Evolutionary conservation across 2,888 invertebrate genomes (phyloP).

Genomic region (Epistrophe grossulariae): DNA sequence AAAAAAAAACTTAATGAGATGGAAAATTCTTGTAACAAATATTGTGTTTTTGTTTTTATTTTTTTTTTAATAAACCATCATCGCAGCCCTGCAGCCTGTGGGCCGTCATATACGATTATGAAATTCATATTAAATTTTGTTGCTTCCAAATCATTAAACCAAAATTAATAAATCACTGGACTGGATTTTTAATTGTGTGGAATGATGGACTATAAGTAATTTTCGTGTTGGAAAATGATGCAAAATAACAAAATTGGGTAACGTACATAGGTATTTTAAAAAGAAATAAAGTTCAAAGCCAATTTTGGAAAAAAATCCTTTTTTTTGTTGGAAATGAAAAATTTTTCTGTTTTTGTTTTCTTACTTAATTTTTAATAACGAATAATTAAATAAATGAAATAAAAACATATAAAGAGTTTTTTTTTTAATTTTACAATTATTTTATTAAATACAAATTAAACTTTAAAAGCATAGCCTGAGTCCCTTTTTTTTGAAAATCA

Average conservation of each 20-base stretch:
- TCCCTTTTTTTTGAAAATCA: no score
- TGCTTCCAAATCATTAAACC: constrained; percentile 24
- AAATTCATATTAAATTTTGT: constrained; percentile 13
- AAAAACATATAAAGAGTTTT: no score
- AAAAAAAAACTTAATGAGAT: constrained; percentile 18
- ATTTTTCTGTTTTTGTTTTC: no score
- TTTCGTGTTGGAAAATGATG: not conserved
- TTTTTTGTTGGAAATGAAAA: no score
- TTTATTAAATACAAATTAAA: no score
- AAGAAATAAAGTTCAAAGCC: no score
- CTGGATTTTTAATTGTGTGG: constrained; percentile 1
- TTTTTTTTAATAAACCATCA: not conserved
- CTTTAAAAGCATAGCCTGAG: no score
- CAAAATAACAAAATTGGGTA: not conserved
- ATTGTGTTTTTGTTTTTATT: not conserved
- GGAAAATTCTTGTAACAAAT: constrained; percentile 7
- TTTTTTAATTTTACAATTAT: no score
- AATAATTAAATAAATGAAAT: no score
- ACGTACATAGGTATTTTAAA: no score
- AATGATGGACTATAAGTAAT: not conserved
- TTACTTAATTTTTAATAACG: no score
- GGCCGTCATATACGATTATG: constrained; percentile 11
- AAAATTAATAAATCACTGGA: constrained; percentile 33
- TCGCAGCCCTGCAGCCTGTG: not conserved
- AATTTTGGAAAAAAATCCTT: not conserved